Conservation (phyloP, 2,888 invertebrate genomes). For the Patella pellucida region DNA sequence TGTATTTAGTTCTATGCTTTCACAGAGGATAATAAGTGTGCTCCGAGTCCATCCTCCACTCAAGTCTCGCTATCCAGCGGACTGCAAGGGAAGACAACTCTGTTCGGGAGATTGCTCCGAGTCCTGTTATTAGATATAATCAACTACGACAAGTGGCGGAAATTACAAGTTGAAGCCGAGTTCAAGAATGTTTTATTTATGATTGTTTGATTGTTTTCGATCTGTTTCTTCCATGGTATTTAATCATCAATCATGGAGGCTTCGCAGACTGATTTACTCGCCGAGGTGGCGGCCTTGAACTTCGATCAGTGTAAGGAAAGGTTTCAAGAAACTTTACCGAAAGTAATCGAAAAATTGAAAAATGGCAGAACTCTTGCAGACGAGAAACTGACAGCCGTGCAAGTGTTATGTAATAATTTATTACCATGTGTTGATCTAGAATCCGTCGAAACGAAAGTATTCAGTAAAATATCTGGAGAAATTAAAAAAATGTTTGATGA, state of each 20-base stretch:
- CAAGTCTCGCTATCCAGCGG: too few relatives aligned
- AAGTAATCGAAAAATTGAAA: slow-evolving; percentile 40
- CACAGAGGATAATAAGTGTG: too few relatives aligned
- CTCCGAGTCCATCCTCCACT: too few relatives aligned
- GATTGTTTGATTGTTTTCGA: too few relatives aligned
- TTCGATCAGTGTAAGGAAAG: slow-evolving; percentile 49
- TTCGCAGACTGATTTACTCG: slow-evolving; percentile 51
- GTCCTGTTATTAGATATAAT: too few relatives aligned
- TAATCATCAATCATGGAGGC: background rate
- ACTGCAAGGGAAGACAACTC: too few relatives aligned
- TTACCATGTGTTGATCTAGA: slow-evolving; percentile 51
- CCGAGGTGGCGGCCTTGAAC: slow-evolving; percentile 57
- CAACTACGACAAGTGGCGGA: too few relatives aligned
- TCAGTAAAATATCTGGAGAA: slow-evolving; percentile 37
- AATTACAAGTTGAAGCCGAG: too few relatives aligned
- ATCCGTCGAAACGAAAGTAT: slow-evolving; percentile 47
- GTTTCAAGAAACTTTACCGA: slow-evolving; percentile 51
- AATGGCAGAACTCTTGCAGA: background rate
- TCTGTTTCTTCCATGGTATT: too few relatives aligned
- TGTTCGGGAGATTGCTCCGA: too few relatives aligned
- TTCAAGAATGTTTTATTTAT: too few relatives aligned
- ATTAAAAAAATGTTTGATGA: background rate
- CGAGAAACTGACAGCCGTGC: background rate
- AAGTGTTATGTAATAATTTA: slow-evolving; percentile 56
- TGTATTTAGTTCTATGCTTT: too few relatives aligned